Percentiles rank a stretch among this genome's conserved stretches.
Conservation (phyloP, 2,888 invertebrate genomes). For the Cheilosia pagana region DNA sequence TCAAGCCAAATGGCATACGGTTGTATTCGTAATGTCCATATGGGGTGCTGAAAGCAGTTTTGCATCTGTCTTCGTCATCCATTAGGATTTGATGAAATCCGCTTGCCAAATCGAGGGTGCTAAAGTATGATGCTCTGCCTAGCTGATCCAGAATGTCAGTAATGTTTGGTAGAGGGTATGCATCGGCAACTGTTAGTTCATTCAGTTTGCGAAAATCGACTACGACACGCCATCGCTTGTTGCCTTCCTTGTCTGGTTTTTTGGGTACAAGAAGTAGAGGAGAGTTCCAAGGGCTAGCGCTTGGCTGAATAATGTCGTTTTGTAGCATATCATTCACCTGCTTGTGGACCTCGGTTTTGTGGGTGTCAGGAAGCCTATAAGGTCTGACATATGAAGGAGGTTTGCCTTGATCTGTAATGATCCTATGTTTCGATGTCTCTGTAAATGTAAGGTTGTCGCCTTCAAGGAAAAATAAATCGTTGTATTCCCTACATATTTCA, state of each 20-base stretch:
- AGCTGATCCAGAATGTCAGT: too few relatives aligned
- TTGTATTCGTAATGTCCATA: not conserved
- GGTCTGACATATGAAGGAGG: too few relatives aligned
- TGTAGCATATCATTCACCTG: not conserved
- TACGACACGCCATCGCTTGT: constrained; percentile 2
- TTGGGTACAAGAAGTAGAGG: constrained; percentile 1
- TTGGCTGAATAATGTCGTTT: not conserved
- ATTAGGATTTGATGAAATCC: too few relatives aligned
- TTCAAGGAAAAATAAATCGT: constrained; percentile 7
- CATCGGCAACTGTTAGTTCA: constrained; percentile 10
- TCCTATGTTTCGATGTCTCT: constrained; percentile 16
- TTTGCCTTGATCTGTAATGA: not conserved
- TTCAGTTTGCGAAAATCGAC: constrained; percentile 8
- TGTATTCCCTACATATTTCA: constrained; percentile 23
- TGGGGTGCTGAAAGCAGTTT: too few relatives aligned
- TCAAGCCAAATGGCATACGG: not conserved
- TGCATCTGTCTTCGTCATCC: too few relatives aligned
- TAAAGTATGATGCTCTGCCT: too few relatives aligned
- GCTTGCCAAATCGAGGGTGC: too few relatives aligned
- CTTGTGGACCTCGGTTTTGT: too few relatives aligned
- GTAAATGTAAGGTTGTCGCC: constrained; percentile 16
- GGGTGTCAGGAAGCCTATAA: too few relatives aligned
- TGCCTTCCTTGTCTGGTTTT: constrained; percentile 9
- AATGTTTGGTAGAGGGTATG: not conserved
- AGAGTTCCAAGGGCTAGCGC: constrained; percentile 6